phyloP scores from a whole-genome alignment of 1,140 invertebrate species.

The Lineus longissimus region DNA sequence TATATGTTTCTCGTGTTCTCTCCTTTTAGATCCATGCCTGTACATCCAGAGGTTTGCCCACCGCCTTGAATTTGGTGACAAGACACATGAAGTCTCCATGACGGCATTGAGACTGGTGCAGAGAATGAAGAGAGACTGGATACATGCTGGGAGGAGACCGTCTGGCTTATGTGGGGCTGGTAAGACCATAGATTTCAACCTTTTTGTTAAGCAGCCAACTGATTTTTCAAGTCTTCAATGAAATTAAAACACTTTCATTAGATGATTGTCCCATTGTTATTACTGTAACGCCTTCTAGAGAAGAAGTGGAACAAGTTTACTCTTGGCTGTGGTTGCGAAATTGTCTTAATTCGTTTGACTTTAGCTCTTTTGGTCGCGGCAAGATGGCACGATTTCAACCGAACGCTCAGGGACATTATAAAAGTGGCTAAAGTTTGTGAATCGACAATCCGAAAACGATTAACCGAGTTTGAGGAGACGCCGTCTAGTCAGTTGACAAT shows the following conservation, averaged over 20 bases:
- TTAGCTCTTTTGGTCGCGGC: conserved; percentile 90
- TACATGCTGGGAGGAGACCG: conserved; percentile 90
- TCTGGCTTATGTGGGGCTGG: conserved; percentile 95
- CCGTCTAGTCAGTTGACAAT: conserved; percentile 84
- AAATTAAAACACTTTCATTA: no score
- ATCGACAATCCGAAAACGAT: conserved; percentile 83
- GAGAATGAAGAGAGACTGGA: conserved; percentile 96
- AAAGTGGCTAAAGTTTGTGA: conserved; percentile 95
- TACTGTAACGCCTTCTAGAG: no score
- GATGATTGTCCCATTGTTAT: no score
- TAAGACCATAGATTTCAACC: conserved; percentile 41
- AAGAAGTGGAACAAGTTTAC: no score
- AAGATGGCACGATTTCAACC: conserved; percentile 84
- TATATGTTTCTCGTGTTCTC: conserved; percentile 1
- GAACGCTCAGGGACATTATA: conserved; percentile 84
- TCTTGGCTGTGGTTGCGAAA: no score
- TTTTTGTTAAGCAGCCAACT: no score
- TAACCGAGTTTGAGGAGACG: conserved; percentile 94
- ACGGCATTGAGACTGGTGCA: conserved; percentile 90
- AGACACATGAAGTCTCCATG: conserved; percentile 90
- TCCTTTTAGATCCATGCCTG: conserved; percentile 76
- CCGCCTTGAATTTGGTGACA: conserved; percentile 84
- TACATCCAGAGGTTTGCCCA: conserved; percentile 94
- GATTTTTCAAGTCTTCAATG: no score
- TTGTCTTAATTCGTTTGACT: no score